Conservation (phyloP, 2,113 vertebrate species). For the Pluvialis apricaria region DNA sequence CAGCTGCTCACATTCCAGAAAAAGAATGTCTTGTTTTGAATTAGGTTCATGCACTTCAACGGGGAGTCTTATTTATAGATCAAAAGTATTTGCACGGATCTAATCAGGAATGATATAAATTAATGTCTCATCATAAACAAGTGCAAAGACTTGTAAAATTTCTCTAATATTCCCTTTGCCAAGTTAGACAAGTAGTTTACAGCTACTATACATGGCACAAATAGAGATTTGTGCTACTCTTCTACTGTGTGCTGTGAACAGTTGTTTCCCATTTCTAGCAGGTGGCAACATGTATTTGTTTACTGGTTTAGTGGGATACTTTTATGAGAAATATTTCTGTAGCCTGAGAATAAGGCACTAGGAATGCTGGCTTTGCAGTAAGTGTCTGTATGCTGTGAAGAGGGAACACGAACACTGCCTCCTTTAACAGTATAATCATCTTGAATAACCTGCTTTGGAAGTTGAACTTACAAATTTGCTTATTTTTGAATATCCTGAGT, state of each 20-base stretch:
- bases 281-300: conserved; percentile 57
- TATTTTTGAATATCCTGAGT: not conserved
- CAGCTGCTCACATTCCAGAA: conserved; percentile 58
- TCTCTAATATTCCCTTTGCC: not conserved
- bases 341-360: conserved; percentile 11
- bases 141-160: not conserved
- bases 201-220: not conserved
- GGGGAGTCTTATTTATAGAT: conserved; percentile 40
- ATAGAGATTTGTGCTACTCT: not conserved
- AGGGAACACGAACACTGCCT: not conserved
- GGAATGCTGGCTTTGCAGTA: not conserved
- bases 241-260: not conserved
- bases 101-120: conserved; percentile 50
- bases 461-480: not conserved
- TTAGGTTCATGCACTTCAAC: not conserved
- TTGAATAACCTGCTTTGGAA: conserved; percentile 15
- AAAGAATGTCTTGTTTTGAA: conserved; percentile 56
- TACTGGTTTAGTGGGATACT: conserved; percentile 34
- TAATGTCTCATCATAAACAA: conserved; percentile 41
- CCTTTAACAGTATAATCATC: not conserved
- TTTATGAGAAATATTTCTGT: conserved; percentile 26
- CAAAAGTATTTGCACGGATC: conserved; percentile 2
- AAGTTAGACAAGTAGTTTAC: conserved; percentile 4
- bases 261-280: conserved; percentile 43
- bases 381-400: not conserved